Base-by-base conservation (phyloP, 2,113 vertebrate species). In the Alligator mississippiensis region DNA sequence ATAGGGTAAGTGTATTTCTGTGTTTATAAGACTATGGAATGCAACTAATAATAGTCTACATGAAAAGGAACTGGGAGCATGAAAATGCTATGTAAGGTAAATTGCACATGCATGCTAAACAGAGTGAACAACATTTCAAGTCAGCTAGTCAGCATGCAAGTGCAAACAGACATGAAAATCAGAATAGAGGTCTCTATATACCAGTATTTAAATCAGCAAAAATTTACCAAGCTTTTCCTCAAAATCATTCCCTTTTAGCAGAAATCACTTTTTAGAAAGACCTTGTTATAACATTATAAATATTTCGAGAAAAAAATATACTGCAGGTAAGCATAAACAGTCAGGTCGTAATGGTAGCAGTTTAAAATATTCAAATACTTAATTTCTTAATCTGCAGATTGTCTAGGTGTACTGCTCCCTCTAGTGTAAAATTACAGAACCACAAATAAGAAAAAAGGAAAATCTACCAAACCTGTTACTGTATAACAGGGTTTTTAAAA, bases 371-470 rank as follows among this genome's bases (percentile, higher is more conserved):
- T 2, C 30, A 38, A 77, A 8, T 82, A 60, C 4, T 38, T 57
- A 27, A 18, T 84, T 78, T 34, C 54, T 28, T 57, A 70, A 30
- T n/a, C 34, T 74, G 38, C 24, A 55, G 82, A 38, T 85, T 17
- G n/a, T 58, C 84, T 89, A 61, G 87, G 91, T 77, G 34, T 30
- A 83, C 60, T 90, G 93, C 96, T 94, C 96, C 96, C 95, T 93
- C 96, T 96, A 95, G 94, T 54, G 96, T 78, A 72, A 89, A 90
- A 82, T 82, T 3, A 80, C 24, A 89, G 87, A 92, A 93, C n/a
- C 58, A 87, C 92, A 84, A 85, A 6, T 54, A 77, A 62, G 11
- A 83, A 68, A 82, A 27, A 14, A 58, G 4, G 4, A 60, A 79
- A 74, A 25, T 17, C 17, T 47, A 74, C 3, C 0, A 4, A 61